Percentiles rank a stretch among this genome's conserved stretches.
These are phyloP conservation scores for Mythimna ferrago DNA, from an alignment of 2,888 invertebrate species.

Conservation along the genomic window DNA sequence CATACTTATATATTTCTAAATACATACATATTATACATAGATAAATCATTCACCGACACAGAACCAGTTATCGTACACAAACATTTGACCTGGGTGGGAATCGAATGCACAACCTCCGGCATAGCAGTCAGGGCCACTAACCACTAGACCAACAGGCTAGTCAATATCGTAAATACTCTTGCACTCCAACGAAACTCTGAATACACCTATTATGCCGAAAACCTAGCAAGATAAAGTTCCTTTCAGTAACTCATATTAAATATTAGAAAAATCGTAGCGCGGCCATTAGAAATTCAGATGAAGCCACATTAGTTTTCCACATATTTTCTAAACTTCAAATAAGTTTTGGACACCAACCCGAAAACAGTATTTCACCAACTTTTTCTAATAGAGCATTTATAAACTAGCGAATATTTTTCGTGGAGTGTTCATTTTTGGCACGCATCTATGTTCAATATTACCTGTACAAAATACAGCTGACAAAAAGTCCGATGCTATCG, in stretches of 20 bases:
- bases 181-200: neutral
- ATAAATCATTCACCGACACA: no score
- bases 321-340: neutral
- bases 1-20: no score
- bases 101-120: no score
- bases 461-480: neutral
- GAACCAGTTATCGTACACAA: no score
- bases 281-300: neutral
- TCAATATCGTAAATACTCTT: no score
- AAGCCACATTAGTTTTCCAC: neutral
- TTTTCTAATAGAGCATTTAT: neutral
- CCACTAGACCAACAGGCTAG: no score
- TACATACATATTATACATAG: no score
- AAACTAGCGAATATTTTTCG: constrained; percentile 8
- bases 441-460: constrained; percentile 1
- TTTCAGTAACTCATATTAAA: neutral
- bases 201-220: neutral
- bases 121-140: no score
- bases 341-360: no score
- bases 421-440: neutral
- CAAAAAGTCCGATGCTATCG: constrained; percentile 27
- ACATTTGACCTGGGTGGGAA: no score
- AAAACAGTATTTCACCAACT: neutral
- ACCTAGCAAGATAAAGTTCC: neutral
- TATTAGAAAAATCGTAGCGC: neutral